Base-by-base conservation (phyloP, 2,797 vertebrate genomes). In the Propithecus deckenii region DNA sequence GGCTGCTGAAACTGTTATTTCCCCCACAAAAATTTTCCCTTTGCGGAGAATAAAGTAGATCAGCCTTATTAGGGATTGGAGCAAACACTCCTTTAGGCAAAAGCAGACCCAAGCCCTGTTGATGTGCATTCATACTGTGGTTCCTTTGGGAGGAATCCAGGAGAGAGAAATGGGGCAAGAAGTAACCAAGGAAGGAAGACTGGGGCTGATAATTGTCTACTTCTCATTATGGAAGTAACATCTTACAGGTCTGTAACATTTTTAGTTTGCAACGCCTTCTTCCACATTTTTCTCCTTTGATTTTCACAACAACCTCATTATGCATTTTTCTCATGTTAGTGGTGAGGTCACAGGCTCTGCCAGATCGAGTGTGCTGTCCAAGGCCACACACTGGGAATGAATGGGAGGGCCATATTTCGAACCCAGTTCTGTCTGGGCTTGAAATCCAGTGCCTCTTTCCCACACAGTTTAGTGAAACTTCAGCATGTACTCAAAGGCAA, bases 1-100 rank as follows among this genome's bases (percentile, higher is more conserved):
- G 96, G 97, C 95, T 97, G 91, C 90, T 96, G 89, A 96, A 97
- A 88, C 72, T 93, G 76, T 97, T 87, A 84, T 88, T 96, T 96
- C 95, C 71, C 92, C 81, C 91, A 91, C 50, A 89, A 84, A 97
- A 89, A 71, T 43, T 79, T 71, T 86, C 48, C 71, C 86, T 95
- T 96, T 95, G 86, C 59, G 12, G 74, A 91, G 75, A 94, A 97
- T 92, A 96, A 91, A 96, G 93, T 89, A 79, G 93, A 97, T 96
- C 83, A 89, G 50, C 74, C 89, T 95, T 96, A 72, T 79, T 72
- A 96, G 89, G 92, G 55, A 85, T 25, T 46, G 25, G 59, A 85
- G 89, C 92, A 93, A 84, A 81, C 7, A 13, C 17, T 63, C 43
- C 83, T 59, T 17, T 38, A 67, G n/a, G 79, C 59, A 83, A 89